Base-by-base conservation (phyloP, 2,113 vertebrate genomes). In the Paracanthobrama guichenoti region DNA sequence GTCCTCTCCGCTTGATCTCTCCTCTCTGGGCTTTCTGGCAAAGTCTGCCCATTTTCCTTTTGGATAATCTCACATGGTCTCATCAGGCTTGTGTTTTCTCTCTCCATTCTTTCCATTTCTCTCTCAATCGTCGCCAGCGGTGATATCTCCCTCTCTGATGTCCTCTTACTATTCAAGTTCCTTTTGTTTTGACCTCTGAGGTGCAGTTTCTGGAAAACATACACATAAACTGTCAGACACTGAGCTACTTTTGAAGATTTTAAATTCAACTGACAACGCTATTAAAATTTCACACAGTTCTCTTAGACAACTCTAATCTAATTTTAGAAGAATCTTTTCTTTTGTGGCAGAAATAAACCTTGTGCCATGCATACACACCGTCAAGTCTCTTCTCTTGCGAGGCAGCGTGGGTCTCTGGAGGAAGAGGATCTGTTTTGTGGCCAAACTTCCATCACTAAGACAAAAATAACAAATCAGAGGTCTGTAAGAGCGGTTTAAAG, bases 371-470 rank as follows among this genome's bases (percentile, higher is more conserved):
- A 44, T 31, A 84, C 91, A 67, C 86, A 98, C 97, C 96, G 97
- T 98, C 80, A 96, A 95, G 86, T 98, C 97, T 92, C 96, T 98
- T 90, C 95, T 97, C 95, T 96, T 98, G 90, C 97, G 96, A 91
- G 96, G 96, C 91, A 98, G 91, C 87, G 95, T 90, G 0, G 97
- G 97, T 93, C 97, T 97, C 96, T 98, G 97, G 90, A 99, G 97
- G 91, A 99, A 99, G 86, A 99, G 96, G 88, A 99, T 97, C 91
- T 99, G 97, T 94, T 99, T 98, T 89, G 97, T 99, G 89, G 96
- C 96, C 89, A 99, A 90, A 88, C 94, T 96, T 42, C 97, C 97
- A 69, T 99, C 97, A 89, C 97, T 99, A 90, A 94, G 94, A 92
- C 92, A 86, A 85, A 83, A 79, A 88, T n/a, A 88, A 53, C 35